A percentile compares a stretch with the other conserved stretches of the same genome.
Conservation (phyloP, 2,888 invertebrate species). For the Drosophila austrosaltans region DNA sequence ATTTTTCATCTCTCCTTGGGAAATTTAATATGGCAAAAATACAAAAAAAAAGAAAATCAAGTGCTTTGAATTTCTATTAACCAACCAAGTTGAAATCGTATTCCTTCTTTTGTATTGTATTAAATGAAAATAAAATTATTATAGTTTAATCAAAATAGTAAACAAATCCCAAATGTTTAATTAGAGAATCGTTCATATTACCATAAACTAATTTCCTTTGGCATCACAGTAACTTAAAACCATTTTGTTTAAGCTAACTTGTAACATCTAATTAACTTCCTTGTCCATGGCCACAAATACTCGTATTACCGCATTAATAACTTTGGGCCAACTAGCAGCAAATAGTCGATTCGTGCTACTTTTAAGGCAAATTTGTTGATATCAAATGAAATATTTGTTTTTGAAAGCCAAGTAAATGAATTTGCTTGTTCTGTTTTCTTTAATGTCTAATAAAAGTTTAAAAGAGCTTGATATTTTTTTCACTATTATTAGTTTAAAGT, state of each 20-base stretch:
- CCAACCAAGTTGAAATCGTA: conserved; percentile 21
- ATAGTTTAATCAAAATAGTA: background rate
- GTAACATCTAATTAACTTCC: background rate
- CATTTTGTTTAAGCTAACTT: background rate
- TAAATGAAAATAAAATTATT: too few relatives aligned
- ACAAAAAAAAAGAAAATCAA: conserved; percentile 63
- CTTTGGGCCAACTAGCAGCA: background rate
- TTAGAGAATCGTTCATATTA: too few relatives aligned
- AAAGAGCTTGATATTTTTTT: too few relatives aligned
- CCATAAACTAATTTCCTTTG: background rate
- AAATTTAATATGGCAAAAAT: conserved; percentile 66
- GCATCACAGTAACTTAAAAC: background rate
- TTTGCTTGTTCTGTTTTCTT: too few relatives aligned
- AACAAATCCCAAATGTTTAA: background rate
- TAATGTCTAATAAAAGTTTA: too few relatives aligned
- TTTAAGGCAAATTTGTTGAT: background rate
- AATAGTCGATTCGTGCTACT: background rate
- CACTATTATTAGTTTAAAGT: too few relatives aligned
- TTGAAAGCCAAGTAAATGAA: too few relatives aligned
- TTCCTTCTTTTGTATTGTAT: background rate
- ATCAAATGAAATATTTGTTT: too few relatives aligned
- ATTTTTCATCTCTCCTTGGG: conserved; percentile 21
- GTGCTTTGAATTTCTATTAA: conserved; percentile 71
- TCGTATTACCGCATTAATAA: background rate
- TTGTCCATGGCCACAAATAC: background rate